Percentiles rank a stretch among this genome's conserved stretches.
phyloP scores from a whole-genome alignment of 2,888 invertebrate species.

The Megalurothrips usitatus region DNA sequence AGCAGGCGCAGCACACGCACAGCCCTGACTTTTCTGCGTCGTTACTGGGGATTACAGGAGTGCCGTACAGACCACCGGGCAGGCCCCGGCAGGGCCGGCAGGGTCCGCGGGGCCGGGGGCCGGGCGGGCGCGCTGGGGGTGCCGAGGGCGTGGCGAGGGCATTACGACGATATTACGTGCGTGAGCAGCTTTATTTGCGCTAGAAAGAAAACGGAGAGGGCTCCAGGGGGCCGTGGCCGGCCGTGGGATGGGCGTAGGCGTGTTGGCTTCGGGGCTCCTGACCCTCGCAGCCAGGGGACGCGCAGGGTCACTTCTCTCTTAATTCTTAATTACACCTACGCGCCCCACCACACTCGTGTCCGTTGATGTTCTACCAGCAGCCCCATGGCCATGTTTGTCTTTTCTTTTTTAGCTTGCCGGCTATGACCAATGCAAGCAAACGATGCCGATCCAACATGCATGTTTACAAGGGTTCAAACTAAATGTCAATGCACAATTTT shows the following conservation, averaged over 20 bases:
- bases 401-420: too few relatives aligned
- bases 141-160: neutral
- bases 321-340: conserved; percentile 2
- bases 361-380: neutral
- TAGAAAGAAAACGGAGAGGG: too few relatives aligned
- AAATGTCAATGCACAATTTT: too few relatives aligned
- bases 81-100: neutral
- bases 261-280: too few relatives aligned
- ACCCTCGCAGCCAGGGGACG: too few relatives aligned
- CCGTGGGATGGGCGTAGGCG: neutral
- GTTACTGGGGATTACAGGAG: neutral
- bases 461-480: too few relatives aligned
- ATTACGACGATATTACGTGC: conserved; percentile 5
- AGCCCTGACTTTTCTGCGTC: neutral
- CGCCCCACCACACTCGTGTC: neutral
- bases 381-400: too few relatives aligned
- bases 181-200: neutral
- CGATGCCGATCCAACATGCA: too few relatives aligned
- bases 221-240: neutral
- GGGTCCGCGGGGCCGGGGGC: neutral
- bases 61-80: too few relatives aligned
- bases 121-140: neutral
- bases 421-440: too few relatives aligned
- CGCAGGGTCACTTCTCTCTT: neutral
- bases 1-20: too few relatives aligned